Evolutionary conservation across 2,888 invertebrate genomes (phyloP).

Genomic region (Xestoiulus laeticollis): DNA sequence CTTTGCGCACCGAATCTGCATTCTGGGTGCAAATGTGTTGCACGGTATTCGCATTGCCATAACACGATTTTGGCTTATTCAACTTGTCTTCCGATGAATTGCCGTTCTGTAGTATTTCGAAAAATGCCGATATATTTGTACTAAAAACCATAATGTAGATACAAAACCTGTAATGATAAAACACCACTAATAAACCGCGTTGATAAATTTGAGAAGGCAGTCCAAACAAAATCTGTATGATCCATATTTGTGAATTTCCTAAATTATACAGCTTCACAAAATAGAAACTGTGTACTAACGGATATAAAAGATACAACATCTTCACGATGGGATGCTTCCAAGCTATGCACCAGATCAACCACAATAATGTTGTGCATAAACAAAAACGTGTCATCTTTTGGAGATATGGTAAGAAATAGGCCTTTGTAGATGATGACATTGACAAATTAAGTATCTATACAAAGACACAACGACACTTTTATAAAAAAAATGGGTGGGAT

Average conservation of each 20-base stretch:
- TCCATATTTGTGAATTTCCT: too few species aligned
- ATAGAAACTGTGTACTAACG: constrained; percentile 83
- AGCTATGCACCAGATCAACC: constrained; percentile 72
- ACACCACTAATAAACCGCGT: too few species aligned
- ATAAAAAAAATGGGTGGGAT: too few species aligned
- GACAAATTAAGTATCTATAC: constrained; percentile 53
- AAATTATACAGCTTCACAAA: too few species aligned
- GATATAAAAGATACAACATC: constrained; percentile 86
- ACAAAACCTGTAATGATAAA: constrained; percentile 70
- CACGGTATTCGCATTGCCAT: constrained; percentile 41
- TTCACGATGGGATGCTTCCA: constrained; percentile 80
- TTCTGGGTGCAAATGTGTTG: constrained; percentile 64
- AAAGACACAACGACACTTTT: constrained; percentile 61
- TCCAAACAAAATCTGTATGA: background rate
- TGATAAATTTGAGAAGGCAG: too few species aligned
- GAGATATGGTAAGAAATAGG: constrained; percentile 51
- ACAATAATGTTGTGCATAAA: constrained; percentile 58
- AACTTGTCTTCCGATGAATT: constrained; percentile 64
- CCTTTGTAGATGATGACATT: background rate
- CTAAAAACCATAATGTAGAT: constrained; percentile 86
- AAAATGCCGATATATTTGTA: constrained; percentile 77
- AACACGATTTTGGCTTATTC: constrained; percentile 57
- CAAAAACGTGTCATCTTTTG: constrained; percentile 59
- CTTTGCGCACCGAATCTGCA: constrained; percentile 72
- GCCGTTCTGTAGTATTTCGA: constrained; percentile 69